These are phyloP conservation scores for Nematopogon swammerdamellus DNA, from an alignment of 2,888 invertebrate genomes.

Conservation along the genomic window DNA sequence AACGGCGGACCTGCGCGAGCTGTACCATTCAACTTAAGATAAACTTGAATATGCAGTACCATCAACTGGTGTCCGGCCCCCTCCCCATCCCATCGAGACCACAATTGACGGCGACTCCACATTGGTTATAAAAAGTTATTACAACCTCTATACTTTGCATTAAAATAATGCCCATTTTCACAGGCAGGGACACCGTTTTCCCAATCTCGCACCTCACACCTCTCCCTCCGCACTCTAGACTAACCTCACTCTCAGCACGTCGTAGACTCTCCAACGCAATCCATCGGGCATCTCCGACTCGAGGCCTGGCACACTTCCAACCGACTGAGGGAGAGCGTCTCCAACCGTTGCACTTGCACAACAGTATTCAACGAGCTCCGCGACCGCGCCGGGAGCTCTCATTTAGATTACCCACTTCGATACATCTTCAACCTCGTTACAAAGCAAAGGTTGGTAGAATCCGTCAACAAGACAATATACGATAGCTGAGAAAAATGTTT, in stretches of 20 bases:
- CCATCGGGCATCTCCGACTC: too few species aligned
- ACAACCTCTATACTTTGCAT: constrained; percentile 92
- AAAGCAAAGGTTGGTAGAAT: constrained; percentile 41
- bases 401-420: too few species aligned
- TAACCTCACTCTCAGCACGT: constrained; percentile 27
- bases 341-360: constrained; percentile 48
- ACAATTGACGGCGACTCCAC: constrained; percentile 34
- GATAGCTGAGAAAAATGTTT: constrained; percentile 49
- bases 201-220: constrained; percentile 47
- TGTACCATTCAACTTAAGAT: constrained; percentile 56
- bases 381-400: too few species aligned
- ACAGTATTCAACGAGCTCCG: background rate
- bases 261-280: background rate
- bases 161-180: constrained; percentile 86
- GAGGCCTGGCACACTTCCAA: background rate
- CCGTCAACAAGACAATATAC: constrained; percentile 39
- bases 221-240: constrained; percentile 36
- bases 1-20: constrained; percentile 44
- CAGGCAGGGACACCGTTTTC: constrained; percentile 45
- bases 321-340: constrained; percentile 20
- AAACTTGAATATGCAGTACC: constrained; percentile 44
- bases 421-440: constrained; percentile 28
- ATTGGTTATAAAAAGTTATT: constrained; percentile 21
- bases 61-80: constrained; percentile 22
- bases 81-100: constrained; percentile 21